Evolutionary conservation across 2,888 invertebrate species (phyloP), one percentile per base, ranked within the genome.

Genomic region (Thumatha senex): DNA sequence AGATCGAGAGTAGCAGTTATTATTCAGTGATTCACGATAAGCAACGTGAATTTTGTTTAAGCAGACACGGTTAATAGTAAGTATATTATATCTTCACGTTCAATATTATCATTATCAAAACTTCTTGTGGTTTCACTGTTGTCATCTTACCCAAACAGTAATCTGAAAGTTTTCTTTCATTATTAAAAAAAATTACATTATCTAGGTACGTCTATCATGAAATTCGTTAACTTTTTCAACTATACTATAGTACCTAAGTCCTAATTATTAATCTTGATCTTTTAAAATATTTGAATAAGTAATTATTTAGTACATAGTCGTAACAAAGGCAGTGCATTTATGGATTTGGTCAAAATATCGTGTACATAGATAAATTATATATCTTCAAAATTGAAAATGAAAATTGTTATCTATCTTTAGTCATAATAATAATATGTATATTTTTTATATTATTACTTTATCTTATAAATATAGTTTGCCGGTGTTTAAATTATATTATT

Each of bases 241-340:
- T 24, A 4, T 24, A 24, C 18, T 24, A 24, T 24, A 4, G 18
- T 24, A 24, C 18, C 5, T 24, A 24, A 24, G 18, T 24, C 5
- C 2, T 24, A 24, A 24, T 24, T 4, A 24, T 24, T 24, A n/a
- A n/a, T n/a, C n/a, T n/a, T n/a, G n/a, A n/a, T n/a, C n/a, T n/a
- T n/a, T n/a, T 13, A 13, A 14, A 14, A 4, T 15, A 38, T 14
- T 10, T 38, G 9, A 38, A 38, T 10, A n/a, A 11, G 18, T 39
- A 39, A 7, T 15, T 11, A 18, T 11, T 18, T 15, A 7, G 9
- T 12, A 15, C 0, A 1, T 39, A 18, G n/a, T 18, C 34, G 34
- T 33, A 34, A 58, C 58, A 67, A 54, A 55, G 64, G 70, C 67
- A 64, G 70, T 72, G 69, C 66, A 65, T 60, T 74, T 54, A 44